These are phyloP conservation scores for Clarias platycephalus DNA, from an alignment of 2,797 vertebrate species.

Conservation along the genomic window DNA sequence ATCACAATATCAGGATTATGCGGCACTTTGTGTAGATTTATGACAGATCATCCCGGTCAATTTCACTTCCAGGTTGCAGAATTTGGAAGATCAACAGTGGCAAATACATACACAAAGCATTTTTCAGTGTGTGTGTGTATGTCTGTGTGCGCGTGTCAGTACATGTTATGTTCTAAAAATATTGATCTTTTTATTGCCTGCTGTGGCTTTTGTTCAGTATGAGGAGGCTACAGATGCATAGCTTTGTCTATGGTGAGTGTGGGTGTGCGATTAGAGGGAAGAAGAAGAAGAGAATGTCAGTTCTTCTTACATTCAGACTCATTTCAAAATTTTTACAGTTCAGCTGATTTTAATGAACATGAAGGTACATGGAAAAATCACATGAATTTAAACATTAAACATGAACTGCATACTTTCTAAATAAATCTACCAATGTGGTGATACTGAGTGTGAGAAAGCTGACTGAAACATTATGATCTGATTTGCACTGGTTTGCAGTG, in stretches of 20 bases:
- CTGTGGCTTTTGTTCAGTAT: conserved; percentile 48
- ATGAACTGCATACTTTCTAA: background rate
- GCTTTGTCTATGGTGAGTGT: conserved; percentile 50
- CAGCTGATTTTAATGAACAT: background rate
- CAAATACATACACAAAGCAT: background rate
- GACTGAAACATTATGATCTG: conserved; percentile 10
- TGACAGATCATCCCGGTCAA: background rate
- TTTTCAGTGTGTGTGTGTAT: background rate
- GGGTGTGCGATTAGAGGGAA: conserved; percentile 3
- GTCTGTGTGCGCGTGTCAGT: background rate
- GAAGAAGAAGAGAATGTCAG: conserved; percentile 19
- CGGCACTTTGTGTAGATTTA: background rate
- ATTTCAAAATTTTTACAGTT: background rate
- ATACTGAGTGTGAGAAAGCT: conserved; percentile 34
- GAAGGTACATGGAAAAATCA: background rate
- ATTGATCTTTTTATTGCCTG: conserved; percentile 40
- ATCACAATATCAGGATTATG: background rate
- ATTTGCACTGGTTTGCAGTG: conserved; percentile 53
- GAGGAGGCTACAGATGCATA: conserved; percentile 50
- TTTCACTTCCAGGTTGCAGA: background rate
- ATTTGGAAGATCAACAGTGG: background rate
- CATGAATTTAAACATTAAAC: background rate
- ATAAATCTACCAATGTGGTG: background rate
- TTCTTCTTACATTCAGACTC: conserved; percentile 29
- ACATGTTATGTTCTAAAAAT: conserved; percentile 33